Evolutionary conservation across 1,140 invertebrate genomes (phyloP), one percentile per base, ranked within the genome.

Genomic region (Thalassaphorura encarpata): DNA sequence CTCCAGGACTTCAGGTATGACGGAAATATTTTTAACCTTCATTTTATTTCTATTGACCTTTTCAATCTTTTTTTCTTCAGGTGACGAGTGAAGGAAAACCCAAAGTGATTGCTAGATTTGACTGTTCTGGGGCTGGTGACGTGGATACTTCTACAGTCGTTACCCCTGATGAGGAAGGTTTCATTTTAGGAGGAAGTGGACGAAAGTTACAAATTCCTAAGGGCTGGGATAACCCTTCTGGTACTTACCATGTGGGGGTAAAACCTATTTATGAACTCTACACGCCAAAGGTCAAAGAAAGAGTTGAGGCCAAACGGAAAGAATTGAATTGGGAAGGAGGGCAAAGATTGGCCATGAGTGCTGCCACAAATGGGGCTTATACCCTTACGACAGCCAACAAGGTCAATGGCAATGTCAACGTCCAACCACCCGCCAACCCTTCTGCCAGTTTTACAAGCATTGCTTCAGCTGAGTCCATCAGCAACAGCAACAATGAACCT

Each of bases 101-200:
- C 29, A 99, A 99, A 77, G 81, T 99, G 41, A 84, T 98, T 67
- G 93, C 97, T 69, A 79, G 95, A 45, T 65, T 58, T 69, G 94
- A 98, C 75, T 93, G 89, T 61, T 91, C 86, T 68, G 96, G 96
- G 46, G 85, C 89, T 68, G 95, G 92, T 24, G 92, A 97, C 78
- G 87, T 94, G 33, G 83, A 89, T 68, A 92, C 86, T n/a, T 83
- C 80, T 26, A 85, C 83, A 49, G 77, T 93, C 68, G 84, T 91
- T 4, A 54, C 40, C 11, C 80, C 83, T 66, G 78, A 80, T 3
- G 79, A 76, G 52, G 82, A 89, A 67, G 85, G 87, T 23, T 74
- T 73, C 58, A 83, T 99, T 48, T 84, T 78, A 64, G 93, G 93
- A 33, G 66, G 95, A 8, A 89, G 87, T 64, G 93, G 48, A 93